These are phyloP conservation scores for Byasa hedistus DNA, from an alignment of 2,888 invertebrate genomes.

Conservation along the genomic window DNA sequence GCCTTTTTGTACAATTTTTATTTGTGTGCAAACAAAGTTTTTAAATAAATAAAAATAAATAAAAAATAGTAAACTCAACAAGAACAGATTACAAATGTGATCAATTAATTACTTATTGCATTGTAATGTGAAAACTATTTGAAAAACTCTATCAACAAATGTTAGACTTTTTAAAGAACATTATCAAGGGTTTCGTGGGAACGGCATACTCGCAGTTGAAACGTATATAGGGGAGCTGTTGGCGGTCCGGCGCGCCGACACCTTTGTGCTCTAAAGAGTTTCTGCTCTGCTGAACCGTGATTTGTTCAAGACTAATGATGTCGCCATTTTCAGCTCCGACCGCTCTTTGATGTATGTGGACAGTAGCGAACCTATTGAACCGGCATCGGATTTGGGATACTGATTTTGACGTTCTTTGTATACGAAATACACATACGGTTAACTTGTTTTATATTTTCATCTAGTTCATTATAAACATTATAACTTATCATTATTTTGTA, in stretches of 20 bases:
- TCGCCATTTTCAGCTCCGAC: slow-evolving; percentile 41
- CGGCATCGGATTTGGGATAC: slow-evolving; percentile 24
- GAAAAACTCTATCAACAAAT: background rate
- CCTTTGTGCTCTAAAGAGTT: slow-evolving; percentile 56
- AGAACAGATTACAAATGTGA: too few species aligned
- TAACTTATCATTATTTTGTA: background rate
- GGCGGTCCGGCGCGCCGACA: slow-evolving; percentile 42
- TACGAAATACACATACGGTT: slow-evolving; percentile 7
- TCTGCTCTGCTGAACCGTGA: slow-evolving; percentile 55
- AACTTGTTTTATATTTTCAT: background rate
- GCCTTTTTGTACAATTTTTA: too few species aligned
- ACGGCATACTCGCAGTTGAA: slow-evolving; percentile 36
- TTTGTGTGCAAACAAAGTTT: too few species aligned
- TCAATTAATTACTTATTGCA: background rate
- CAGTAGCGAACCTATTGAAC: slow-evolving; percentile 31
- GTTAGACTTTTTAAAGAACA: slow-evolving; percentile 13
- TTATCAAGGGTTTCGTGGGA: slow-evolving; percentile 18
- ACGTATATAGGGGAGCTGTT: slow-evolving; percentile 37
- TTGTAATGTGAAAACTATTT: background rate
- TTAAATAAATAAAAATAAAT: too few species aligned
- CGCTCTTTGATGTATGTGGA: slow-evolving; percentile 38
- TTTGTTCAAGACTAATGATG: slow-evolving; percentile 61
- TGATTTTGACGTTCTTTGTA: slow-evolving; percentile 18
- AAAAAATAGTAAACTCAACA: too few species aligned
- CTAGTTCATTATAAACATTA: too few species aligned